phyloP scores from a whole-genome alignment of 2,797 vertebrate genomes.

The Austrolebias charrua region DNA sequence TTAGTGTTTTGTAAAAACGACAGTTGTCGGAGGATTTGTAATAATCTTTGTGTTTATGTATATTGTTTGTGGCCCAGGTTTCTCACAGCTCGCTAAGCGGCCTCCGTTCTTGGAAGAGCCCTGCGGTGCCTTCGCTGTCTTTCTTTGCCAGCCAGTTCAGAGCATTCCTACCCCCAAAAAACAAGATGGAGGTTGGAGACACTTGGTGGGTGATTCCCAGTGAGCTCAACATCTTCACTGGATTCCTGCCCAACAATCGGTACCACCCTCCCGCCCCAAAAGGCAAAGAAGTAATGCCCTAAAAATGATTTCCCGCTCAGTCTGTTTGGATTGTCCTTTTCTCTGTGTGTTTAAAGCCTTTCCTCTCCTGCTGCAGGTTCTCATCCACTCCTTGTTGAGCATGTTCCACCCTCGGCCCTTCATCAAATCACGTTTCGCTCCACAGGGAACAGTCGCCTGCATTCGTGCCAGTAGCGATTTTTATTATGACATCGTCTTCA shows the following conservation, averaged over 20 bases:
- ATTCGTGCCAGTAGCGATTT: constrained; percentile 88
- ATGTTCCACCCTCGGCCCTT: constrained; percentile 97
- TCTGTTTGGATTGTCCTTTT: neutral
- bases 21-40: neutral
- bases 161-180: constrained; percentile 89
- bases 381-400: constrained; percentile 90
- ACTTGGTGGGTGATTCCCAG: constrained; percentile 96
- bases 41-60: neutral
- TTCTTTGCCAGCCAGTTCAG: constrained; percentile 88
- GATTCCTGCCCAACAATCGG: constrained; percentile 95
- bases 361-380: constrained; percentile 74
- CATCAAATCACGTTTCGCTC: constrained; percentile 92
- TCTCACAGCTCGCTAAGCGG: constrained; percentile 89
- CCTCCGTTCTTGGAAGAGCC: constrained; percentile 88
- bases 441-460: constrained; percentile 92
- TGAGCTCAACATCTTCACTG: constrained; percentile 94
- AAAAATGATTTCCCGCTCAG: neutral
- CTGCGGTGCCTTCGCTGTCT: constrained; percentile 74
- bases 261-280: constrained; percentile 92
- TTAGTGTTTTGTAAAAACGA: neutral
- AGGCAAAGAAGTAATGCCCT: constrained; percentile 89
- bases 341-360: neutral
- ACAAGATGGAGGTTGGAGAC: constrained; percentile 84
- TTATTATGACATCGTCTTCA: constrained; percentile 91
- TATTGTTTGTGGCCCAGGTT: constrained; percentile 77